phyloP scores from a whole-genome alignment of 2,113 vertebrate species.

The Anoplopoma fimbria region DNA sequence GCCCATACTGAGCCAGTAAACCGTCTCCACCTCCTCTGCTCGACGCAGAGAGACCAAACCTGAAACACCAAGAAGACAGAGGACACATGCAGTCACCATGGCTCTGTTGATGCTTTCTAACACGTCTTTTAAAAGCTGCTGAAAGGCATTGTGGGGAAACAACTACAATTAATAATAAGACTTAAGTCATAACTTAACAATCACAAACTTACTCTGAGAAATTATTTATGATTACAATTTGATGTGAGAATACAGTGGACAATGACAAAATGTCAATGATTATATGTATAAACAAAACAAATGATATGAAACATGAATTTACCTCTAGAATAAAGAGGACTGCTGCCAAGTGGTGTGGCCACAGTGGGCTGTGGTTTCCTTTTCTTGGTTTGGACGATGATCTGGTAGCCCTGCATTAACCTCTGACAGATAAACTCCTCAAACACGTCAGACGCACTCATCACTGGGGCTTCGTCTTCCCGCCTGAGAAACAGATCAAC shows the following conservation, averaged over 20 bases:
- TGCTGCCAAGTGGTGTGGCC: slow-evolving; percentile 93
- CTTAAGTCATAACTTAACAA: not conserved
- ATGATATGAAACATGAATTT: not conserved
- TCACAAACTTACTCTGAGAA: not conserved
- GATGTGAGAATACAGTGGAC: not conserved
- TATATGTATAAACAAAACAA: not conserved
- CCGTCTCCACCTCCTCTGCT: slow-evolving; percentile 90
- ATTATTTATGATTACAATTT: not conserved
- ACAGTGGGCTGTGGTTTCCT: slow-evolving; percentile 83
- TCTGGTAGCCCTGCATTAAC: slow-evolving; percentile 98
- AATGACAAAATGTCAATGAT: not conserved
- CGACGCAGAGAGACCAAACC: slow-evolving; percentile 93
- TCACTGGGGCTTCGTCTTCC: slow-evolving; percentile 92
- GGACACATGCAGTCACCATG: not conserved
- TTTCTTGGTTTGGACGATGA: slow-evolving; percentile 92
- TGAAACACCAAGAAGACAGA: slow-evolving; percentile 49
- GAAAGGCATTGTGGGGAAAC: not conserved
- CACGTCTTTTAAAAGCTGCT: not conserved
- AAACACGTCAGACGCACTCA: slow-evolving; percentile 95
- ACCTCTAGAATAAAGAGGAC: slow-evolving; percentile 96
- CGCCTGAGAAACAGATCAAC: slow-evolving; percentile 81
- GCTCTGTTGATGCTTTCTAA: no score
- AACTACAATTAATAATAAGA: not conserved
- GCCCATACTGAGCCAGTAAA: slow-evolving; percentile 99
- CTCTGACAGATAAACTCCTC: slow-evolving; percentile 99